Evolutionary conservation across 2,797 vertebrate species (phyloP), one percentile per base, ranked within the genome.

Genomic region (Euthynnus affinis): DNA sequence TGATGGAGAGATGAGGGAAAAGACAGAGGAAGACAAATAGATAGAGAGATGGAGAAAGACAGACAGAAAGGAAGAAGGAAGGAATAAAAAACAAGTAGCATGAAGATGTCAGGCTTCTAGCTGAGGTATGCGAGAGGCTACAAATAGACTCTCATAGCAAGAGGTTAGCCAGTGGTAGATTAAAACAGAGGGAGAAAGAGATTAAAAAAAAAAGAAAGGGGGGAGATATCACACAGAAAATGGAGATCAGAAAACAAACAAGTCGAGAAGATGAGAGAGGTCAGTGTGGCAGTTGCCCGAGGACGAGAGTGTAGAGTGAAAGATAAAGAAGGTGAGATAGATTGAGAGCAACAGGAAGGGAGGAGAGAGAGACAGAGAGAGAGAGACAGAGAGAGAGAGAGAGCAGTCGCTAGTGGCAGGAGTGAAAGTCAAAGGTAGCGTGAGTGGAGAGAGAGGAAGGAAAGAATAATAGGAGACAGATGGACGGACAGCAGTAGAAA

Each of bases 221-320:
- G 6, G 51, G 7, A 22, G 25, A n/a, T 9, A 55, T 75, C 37
- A 29, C 40, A 64, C 46, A 71, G 53, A 76, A 75, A 89, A 82
- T 72, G 69, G 74, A 88, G 76, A 90, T 85, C 62, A 80, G 63
- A 83, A 58, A 71, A 55, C 46, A 70, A 76, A 78, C 69, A 70
- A 80, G 67, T 58, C 64, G 57, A 57, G 53, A 37, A 51, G 81
- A 88, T 79, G 80, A 81, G 69, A 71, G 83, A 51, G 59, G 70
- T 20, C 40, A 2, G 63, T 29, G 55, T 14, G 71, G 65, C 6
- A 37, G 37, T 55, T n/a, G 74, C 75, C 46, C 59, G 59, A 76
- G 66, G 67, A 70, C 17, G 15, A 67, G 65, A 20, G 53, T 4
- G 29, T 67, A 61, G 42, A 76, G 71, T 0, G 25, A 42, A 15